phyloP scores from a whole-genome alignment of 2,113 vertebrate species.

The Tiliqua scincoides region DNA sequence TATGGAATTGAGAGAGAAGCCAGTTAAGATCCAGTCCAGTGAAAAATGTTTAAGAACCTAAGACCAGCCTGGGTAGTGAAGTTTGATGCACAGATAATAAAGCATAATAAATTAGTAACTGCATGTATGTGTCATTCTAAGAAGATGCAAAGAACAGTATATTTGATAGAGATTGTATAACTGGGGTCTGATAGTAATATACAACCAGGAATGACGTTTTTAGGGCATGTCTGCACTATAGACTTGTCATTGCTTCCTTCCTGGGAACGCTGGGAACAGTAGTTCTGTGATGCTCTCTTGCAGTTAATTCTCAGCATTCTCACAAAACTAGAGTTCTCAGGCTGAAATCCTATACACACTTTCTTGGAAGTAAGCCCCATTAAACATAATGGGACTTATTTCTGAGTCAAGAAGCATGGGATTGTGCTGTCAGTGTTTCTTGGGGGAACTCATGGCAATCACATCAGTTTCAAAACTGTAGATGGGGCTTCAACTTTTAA shows the following conservation, averaged over 20 bases:
- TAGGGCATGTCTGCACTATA: not conserved
- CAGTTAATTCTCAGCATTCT: not conserved
- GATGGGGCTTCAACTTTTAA: not conserved
- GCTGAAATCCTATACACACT: too few species aligned
- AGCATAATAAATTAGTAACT: not conserved
- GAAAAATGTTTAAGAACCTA: not conserved
- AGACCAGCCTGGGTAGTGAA: not conserved
- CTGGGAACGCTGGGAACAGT: not conserved
- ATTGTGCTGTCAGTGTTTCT: not conserved
- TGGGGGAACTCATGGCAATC: not conserved
- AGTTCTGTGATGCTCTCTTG: not conserved
- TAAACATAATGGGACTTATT: too few species aligned
- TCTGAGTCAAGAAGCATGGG: too few species aligned
- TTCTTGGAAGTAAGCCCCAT: too few species aligned
- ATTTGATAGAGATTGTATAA: not conserved
- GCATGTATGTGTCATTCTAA: not conserved
- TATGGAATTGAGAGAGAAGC: not conserved
- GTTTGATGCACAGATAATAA: not conserved
- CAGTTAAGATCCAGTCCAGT: not conserved
- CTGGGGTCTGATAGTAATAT: not conserved
- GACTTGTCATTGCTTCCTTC: not conserved
- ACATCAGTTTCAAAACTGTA: not conserved
- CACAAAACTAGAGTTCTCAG: not conserved
- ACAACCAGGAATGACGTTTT: not conserved
- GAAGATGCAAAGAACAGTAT: not conserved